Conservation (phyloP, 2,888 invertebrate genomes). For the Blera fallax region DNA sequence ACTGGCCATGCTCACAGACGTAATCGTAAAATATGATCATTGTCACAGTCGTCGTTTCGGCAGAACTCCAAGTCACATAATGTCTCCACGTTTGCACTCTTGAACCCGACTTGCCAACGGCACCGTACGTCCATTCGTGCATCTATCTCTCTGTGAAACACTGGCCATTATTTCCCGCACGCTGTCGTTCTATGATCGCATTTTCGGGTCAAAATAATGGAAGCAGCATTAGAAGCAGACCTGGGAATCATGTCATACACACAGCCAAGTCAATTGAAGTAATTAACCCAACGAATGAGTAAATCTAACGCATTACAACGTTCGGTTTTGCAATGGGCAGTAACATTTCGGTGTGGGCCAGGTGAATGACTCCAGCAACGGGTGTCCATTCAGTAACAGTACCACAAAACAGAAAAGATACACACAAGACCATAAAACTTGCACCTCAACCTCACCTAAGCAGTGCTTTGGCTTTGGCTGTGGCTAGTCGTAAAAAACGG, state of each 20-base stretch:
- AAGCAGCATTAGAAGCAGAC: conserved; percentile 50
- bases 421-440: conserved; percentile 45
- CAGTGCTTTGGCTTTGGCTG: background rate
- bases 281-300: conserved; percentile 58
- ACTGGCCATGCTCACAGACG: conserved; percentile 18
- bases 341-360: conserved; percentile 41
- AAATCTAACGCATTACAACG: conserved; percentile 50
- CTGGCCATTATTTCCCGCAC: conserved; percentile 35
- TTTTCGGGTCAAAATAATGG: conserved; percentile 43
- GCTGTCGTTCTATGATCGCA: conserved; percentile 51
- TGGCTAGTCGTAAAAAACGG: conserved; percentile 55
- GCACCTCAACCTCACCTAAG: conserved; percentile 55
- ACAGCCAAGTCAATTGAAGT: conserved; percentile 55
- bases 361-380: conserved; percentile 63
- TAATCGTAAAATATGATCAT: conserved; percentile 67
- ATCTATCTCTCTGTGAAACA: conserved; percentile 16
- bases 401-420: conserved; percentile 20
- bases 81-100: conserved; percentile 69
- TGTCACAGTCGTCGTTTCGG: conserved; percentile 65
- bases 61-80: conserved; percentile 60
- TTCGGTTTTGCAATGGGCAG: conserved; percentile 35
- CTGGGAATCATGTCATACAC: conserved; percentile 71
- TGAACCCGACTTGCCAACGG: conserved; percentile 62
- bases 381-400: conserved; percentile 57
- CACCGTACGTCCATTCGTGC: conserved; percentile 28